phyloP scores from a whole-genome alignment of 2,113 vertebrate genomes.

The Charadrius vociferus region DNA sequence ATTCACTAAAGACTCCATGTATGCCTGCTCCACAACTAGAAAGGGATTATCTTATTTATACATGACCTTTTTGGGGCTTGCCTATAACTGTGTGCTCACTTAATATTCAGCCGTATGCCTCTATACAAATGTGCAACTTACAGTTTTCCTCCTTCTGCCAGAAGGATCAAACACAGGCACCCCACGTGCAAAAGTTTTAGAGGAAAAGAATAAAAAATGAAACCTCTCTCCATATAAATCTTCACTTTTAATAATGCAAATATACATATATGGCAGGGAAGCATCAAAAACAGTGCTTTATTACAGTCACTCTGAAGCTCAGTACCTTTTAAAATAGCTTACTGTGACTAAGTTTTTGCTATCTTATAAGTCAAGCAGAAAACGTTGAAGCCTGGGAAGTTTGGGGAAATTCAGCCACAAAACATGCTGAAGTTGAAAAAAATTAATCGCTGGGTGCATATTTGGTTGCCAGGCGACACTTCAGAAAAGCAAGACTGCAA shows the following conservation, averaged over 20 bases:
- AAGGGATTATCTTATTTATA: background rate
- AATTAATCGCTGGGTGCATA: background rate
- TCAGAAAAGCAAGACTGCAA: background rate
- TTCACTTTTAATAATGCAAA: background rate
- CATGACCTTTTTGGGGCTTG: background rate
- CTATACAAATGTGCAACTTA: background rate
- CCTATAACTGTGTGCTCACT: background rate
- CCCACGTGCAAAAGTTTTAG: background rate
- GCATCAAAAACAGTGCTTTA: background rate
- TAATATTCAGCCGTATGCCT: background rate
- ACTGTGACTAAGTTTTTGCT: background rate
- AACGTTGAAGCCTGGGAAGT: background rate
- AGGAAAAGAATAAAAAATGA: background rate
- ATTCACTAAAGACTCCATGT: background rate
- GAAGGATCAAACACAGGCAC: background rate
- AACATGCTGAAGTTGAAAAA: background rate
- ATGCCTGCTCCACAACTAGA: background rate
- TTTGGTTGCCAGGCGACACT: conserved; percentile 23
- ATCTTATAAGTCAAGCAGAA: background rate
- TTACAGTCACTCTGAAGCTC: background rate
- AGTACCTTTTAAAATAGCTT: conserved; percentile 20
- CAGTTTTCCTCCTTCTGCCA: background rate
- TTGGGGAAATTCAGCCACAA: background rate
- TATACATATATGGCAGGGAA: background rate
- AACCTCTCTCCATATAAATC: background rate